Base-by-base conservation (phyloP, 1,140 invertebrate species). In the Lutraria rhynchaena region DNA sequence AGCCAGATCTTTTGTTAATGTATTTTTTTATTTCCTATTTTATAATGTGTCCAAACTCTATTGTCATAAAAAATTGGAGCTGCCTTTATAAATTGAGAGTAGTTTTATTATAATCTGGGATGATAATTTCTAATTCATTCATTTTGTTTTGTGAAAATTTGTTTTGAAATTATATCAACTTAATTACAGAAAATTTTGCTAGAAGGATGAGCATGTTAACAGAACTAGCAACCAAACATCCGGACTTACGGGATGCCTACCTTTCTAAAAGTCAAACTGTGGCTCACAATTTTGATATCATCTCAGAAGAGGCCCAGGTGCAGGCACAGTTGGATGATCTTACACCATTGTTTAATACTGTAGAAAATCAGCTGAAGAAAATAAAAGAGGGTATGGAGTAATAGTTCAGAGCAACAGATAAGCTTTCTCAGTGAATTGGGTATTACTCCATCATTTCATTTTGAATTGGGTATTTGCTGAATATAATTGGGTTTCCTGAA, bases 171-270 rank as follows among this genome's bases (percentile, higher is more conserved):
- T 3, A 5, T 65, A 65, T 33, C 24, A 46, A 67, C 13, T 71
- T 73, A 29, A 63, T 31, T 41, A 9, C 51, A 81, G 78, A 81
- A 44, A 81, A 81, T 57, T 81, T 81, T 74, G 69, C 55, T 9
- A 51, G 35, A 27, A 49, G 78, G 41, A 55, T 74, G 35, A 15
- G 58, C 15, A 33, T 81, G 27, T 41, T 81, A 24, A 81, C 58
- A 19, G 73, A 82, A 65, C 51, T 87, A 13, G 83, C 85, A 24
- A 88, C 88, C 4, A 87, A 89, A 53, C 81, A 89, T 70, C 90
- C 90, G 27, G 86, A 88, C 57, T 73, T 90, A 27, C 76, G 84
- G 2, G 89, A 91, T 27, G 84, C 85, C 3, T 90, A 91, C 58
- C 67, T 82, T 7, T 63, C 82, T 9, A 91, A 91, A 71, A 65